These are phyloP conservation scores for Chlorodrepanis virens DNA, from an alignment of 2,113 vertebrate species.

Conservation along the genomic window DNA sequence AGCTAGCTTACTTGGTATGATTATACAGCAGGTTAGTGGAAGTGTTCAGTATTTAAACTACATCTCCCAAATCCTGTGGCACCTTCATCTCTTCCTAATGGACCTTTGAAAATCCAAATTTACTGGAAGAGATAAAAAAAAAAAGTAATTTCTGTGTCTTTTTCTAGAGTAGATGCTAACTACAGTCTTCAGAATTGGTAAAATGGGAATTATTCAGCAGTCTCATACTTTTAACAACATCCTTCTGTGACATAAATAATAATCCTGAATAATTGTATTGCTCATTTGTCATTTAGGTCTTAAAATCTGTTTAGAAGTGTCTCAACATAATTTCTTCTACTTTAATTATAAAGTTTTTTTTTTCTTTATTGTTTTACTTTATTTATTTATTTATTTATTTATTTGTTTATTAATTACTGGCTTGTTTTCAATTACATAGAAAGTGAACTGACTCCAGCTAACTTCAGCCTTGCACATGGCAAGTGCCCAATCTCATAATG, in stretches of 20 bases:
- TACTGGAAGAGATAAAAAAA: not conserved
- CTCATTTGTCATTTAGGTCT: not conserved
- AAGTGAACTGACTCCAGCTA: not conserved
- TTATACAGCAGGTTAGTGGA: not conserved
- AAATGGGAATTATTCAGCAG: not conserved
- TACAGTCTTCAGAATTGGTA: not conserved
- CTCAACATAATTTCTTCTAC: not conserved
- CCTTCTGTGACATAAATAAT: not conserved
- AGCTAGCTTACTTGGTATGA: not conserved
- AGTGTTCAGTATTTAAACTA: not conserved
- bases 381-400: not conserved
- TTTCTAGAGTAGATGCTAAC: not conserved
- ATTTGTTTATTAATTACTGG: no score
- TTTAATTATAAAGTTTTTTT: not conserved
- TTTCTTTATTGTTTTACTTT: not conserved
- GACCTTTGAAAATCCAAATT: not conserved
- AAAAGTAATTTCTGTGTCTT: not conserved
- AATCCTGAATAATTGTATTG: not conserved
- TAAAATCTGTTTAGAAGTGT: not conserved
- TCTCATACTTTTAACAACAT: not conserved
- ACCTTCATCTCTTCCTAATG: not conserved
- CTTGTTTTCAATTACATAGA: not conserved
- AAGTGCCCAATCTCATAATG: not conserved
- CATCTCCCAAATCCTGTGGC: not conserved
- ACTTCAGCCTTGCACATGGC: not conserved